Conservation (phyloP, 2,113 vertebrate genomes). For the Scalopus aquaticus region DNA sequence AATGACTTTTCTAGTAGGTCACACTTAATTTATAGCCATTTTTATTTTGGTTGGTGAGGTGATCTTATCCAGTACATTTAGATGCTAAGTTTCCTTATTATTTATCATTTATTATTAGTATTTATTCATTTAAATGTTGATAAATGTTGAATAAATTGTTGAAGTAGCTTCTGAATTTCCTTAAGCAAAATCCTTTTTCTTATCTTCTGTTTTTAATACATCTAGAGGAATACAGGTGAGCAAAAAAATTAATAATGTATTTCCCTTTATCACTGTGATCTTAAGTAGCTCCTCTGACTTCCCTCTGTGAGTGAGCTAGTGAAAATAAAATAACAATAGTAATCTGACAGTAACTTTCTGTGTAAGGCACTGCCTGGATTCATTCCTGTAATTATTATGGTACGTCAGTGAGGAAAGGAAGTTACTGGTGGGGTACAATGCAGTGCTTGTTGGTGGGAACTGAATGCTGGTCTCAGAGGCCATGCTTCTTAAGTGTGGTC, state of each 20-base stretch:
- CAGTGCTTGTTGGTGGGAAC: not conserved
- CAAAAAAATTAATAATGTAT: not conserved
- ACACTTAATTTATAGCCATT: conserved; percentile 5
- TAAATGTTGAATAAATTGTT: not conserved
- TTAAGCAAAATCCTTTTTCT: not conserved
- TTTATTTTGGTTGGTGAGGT: not conserved
- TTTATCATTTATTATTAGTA: not conserved
- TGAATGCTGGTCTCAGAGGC: not conserved
- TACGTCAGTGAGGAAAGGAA: not conserved
- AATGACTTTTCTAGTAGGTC: not conserved
- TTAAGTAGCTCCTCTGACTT: not conserved
- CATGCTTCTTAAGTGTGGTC: too few relatives aligned
- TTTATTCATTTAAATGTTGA: not conserved
- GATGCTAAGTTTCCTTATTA: not conserved
- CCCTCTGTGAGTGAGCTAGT: not conserved
- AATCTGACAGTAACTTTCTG: not conserved
- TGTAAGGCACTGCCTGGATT: not conserved
- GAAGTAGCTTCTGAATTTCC: not conserved
- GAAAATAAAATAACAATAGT: not conserved
- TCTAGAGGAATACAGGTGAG: not conserved
- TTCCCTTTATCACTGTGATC: not conserved
- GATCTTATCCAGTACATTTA: conserved; percentile 37
- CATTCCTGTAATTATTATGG: not conserved
- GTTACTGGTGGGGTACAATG: not conserved
- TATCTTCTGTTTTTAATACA: not conserved